Base-by-base conservation (phyloP, 2,113 vertebrate species). In the Oryzias celebensis region DNA sequence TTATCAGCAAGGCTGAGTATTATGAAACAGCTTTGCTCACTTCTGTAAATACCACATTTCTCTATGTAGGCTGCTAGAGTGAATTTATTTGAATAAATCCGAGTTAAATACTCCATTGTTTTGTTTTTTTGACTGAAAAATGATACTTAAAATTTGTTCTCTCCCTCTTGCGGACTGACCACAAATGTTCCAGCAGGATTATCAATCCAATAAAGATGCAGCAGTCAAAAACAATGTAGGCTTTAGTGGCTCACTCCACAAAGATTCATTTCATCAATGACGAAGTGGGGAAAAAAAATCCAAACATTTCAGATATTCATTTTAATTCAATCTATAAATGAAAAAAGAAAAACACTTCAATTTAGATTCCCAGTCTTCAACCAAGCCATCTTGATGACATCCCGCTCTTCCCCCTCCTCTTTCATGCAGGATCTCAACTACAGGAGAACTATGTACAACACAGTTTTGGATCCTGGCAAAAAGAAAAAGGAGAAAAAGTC, bases 281-380 rank as follows among this genome's bases (percentile, higher is more conserved):
- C 23, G n/a, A 57, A 17, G 10, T 0, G 73, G 51, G 0, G 64
- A 63, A 52, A 62, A 36, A 1, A 14, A 41, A 7, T 45, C n/a
- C 31, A 16, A 41, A 15, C 8, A 1, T 51, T 66, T 71, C 31
- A 4, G 4, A 64, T 59, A 56, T 62, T 41, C 42, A 71, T 57
- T 52, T 85, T 89, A 80, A 85, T 80, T 87, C 77, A 26, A 73
- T 46, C 52, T 82, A 79, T 79, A 81, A 80, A 86, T 82, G 87
- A 82, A 88, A 80, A 87, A 82, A n/a, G 65, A 55, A 59, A 55
- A 43, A 62, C 24, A 46, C 60, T 71, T 67, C 8, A 78, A 78
- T 59, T 52, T 10, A 64, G 72, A 59, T 81, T 61, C 75, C 48
- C 41, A n/a, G 23, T 62, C 49, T 48, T 18, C 14, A 51, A 59